Percentiles rank a stretch among this genome's conserved stretches.
Evolutionary conservation across 2,113 vertebrate genomes (phyloP).

Genomic region (Gila orcuttii): DNA sequence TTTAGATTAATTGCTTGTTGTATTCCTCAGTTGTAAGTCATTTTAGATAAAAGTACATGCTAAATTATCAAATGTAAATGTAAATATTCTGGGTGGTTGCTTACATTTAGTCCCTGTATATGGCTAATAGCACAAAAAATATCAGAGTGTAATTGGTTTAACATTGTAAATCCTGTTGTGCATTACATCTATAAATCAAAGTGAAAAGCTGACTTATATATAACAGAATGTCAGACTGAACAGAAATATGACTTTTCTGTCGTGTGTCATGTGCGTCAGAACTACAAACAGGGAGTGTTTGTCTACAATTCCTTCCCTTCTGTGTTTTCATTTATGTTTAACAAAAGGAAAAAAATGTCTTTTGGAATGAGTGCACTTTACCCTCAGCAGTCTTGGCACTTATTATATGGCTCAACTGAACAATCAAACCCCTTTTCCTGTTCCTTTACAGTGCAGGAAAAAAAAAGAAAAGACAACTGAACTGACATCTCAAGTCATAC

Average conservation of each 20-base stretch:
- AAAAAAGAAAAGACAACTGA: conserved; percentile 43
- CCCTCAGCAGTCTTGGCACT: conserved; percentile 7
- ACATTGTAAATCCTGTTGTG: background rate
- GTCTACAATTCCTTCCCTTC: background rate
- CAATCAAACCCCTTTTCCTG: conserved; percentile 50
- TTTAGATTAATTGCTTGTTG: too few relatives aligned
- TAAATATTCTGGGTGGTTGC: background rate
- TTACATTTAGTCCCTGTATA: background rate
- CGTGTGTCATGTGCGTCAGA: conserved; percentile 4
- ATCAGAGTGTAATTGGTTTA: background rate
- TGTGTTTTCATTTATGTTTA: conserved; percentile 11
- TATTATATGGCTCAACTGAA: conserved; percentile 22
- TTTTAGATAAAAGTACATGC: too few relatives aligned
- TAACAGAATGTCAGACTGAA: conserved; percentile 6
- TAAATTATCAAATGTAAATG: background rate
- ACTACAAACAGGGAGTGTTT: conserved; percentile 31
- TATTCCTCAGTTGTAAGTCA: too few relatives aligned
- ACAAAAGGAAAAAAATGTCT: background rate
- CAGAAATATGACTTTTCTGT: background rate
- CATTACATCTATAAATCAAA: background rate
- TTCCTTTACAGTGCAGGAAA: conserved; percentile 27
- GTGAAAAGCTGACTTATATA: background rate
- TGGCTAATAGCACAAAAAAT: background rate
- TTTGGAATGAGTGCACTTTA: background rate
- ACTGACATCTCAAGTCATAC: conserved; percentile 57